Evolutionary conservation across 2,797 vertebrate species (phyloP), one percentile per base, ranked within the genome.

Genomic region (Sebastes dallii): DNA sequence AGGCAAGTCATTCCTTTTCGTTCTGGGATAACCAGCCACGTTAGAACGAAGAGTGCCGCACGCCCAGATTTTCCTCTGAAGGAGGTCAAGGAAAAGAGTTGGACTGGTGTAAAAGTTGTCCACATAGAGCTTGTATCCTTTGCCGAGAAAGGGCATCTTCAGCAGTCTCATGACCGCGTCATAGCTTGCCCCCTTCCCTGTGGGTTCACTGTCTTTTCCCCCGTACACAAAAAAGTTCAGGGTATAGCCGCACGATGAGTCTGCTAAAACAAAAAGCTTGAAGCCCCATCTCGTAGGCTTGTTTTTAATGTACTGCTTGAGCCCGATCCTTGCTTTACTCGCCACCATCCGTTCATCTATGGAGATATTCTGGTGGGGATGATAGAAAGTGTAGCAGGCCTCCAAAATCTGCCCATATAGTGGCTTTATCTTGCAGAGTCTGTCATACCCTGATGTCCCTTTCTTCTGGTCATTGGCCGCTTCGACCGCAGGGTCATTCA

Each of bases 71-170:
- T 86, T 90, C 12, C 25, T 89, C 77, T 70, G 30, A 1, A 94
- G 83, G 16, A 92, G 91, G 65, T 94, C 86, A 4, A 70, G 59
- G 46, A 92, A 93, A 3, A 95, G 87, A n/a, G 68, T 66, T 0
- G 92, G 90, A 58, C 93, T 94, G 11, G 93, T 94, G 91, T 94
- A 95, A 36, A 92, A 95, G 88, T 88, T 93, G 66, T 95, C 94
- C 11, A 95, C 88, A 4, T 91, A 95, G 25, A 95, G 87, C 36
- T 91, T 92, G 73, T 95, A 95, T 4, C 94, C 94, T 54, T 75
- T 90, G 2, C 94, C 95, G 2, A 95, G 84, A 52, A 90, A 81
- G 3, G 85, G 83, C 8, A 90, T 76, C 0, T 89, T 62, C 14
- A 93, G 77, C 2, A 95, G 72, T 20, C 78, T 72, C 90, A 95